Conservation (phyloP, 2,888 invertebrate species). For the Lasioglossum morio region DNA sequence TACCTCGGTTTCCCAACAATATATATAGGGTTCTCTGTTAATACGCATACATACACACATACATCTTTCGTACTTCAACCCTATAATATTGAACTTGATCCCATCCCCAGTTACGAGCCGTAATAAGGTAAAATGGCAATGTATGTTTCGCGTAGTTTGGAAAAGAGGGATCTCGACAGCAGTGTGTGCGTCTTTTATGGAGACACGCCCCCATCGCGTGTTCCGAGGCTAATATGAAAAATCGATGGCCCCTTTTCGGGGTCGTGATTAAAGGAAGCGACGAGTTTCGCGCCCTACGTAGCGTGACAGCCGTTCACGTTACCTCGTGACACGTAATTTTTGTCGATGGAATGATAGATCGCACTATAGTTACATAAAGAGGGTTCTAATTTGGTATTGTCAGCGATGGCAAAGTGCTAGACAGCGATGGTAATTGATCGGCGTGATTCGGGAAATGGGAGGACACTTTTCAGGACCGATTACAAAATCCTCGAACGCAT, state of each 20-base stretch:
- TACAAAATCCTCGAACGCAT: not conserved
- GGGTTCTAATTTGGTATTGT: conserved; percentile 15
- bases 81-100: too few relatives aligned
- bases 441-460: not conserved
- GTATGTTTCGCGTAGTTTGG: not conserved
- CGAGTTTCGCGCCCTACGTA: conserved; percentile 12
- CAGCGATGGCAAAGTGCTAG: not conserved
- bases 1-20: too few relatives aligned
- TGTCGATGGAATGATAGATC: not conserved
- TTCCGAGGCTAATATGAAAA: conserved; percentile 37
- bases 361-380: not conserved
- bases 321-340: conserved; percentile 10
- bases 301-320: conserved; percentile 24
- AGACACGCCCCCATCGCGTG: conserved; percentile 31
- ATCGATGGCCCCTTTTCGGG: conserved; percentile 46
- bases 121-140: not conserved
- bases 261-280: conserved; percentile 41
- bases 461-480: not conserved
- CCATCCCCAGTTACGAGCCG: not conserved
- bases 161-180: not conserved
- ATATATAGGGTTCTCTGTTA: too few relatives aligned
- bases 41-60: too few relatives aligned
- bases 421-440: not conserved
- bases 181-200: not conserved
- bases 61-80: too few relatives aligned